These are phyloP conservation scores for Graptemys geographica DNA, from an alignment of 2,797 vertebrate species.

Conservation along the genomic window DNA sequence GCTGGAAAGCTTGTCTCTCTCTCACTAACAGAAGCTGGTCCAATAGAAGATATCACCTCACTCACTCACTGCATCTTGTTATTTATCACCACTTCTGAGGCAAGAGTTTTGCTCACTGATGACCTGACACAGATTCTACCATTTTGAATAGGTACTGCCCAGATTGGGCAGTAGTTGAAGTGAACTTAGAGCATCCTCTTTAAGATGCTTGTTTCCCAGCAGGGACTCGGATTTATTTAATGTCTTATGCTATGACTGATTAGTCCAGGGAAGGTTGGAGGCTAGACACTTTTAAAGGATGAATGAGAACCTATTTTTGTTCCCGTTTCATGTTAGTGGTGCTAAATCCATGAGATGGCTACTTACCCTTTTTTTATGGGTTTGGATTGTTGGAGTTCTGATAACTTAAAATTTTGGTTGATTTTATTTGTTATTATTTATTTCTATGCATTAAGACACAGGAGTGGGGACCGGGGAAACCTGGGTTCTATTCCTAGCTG, in stretches of 20 bases:
- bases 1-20: background rate
- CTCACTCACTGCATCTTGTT: background rate
- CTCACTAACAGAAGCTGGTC: background rate
- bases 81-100: background rate
- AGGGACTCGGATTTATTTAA: slow-evolving; percentile 16
- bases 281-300: background rate
- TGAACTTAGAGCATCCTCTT: background rate
- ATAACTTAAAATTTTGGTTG: background rate
- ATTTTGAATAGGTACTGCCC: background rate
- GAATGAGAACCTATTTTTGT: slow-evolving; percentile 12
- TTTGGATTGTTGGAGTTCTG: slow-evolving; percentile 3
- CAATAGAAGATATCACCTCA: background rate
- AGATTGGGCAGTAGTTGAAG: background rate
- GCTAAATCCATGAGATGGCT: background rate
- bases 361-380: background rate
- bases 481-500: background rate
- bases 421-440: slow-evolving; percentile 14
- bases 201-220: background rate
- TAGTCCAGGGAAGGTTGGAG: background rate
- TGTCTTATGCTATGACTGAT: slow-evolving; percentile 7
- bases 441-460: slow-evolving; percentile 2
- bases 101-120: background rate
- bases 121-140: background rate
- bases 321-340: background rate
- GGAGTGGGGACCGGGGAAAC: background rate